These are phyloP conservation scores for Euura lappo DNA, from an alignment of 1,140 invertebrate genomes.

Conservation along the genomic window DNA sequence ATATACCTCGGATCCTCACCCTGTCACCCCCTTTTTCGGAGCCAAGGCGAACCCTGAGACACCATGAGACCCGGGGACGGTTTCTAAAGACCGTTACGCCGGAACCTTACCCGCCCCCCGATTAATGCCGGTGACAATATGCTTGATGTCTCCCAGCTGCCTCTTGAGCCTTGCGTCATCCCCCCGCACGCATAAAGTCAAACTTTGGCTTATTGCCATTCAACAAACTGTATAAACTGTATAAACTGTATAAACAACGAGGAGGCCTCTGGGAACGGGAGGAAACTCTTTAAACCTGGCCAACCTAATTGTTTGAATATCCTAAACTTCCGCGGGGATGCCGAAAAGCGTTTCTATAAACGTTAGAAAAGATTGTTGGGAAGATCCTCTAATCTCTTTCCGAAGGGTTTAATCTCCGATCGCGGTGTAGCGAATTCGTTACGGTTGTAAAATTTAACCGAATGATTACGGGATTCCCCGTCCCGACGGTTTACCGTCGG, in stretches of 20 bases:
- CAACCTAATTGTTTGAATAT: constrained; percentile 8
- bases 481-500: neutral
- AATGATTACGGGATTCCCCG: neutral
- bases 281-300: constrained; percentile 17
- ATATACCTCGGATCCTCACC: neutral
- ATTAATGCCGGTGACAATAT: constrained; percentile 31
- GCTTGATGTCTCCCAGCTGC: constrained; percentile 28
- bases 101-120: constrained; percentile 18
- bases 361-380: constrained; percentile 33
- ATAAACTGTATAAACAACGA: constrained; percentile 31
- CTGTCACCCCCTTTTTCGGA: neutral
- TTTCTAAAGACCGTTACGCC: constrained; percentile 15
- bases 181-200: constrained; percentile 4
- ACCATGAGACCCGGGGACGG: neutral
- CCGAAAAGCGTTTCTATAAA: constrained; percentile 27
- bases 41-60: neutral
- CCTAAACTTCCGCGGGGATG: constrained; percentile 14
- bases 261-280: constrained; percentile 32
- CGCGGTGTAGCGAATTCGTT: constrained; percentile 23
- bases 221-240: constrained; percentile 21
- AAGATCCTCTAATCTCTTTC: constrained; percentile 4
- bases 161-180: constrained; percentile 24
- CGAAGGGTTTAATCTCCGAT: constrained; percentile 3
- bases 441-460: constrained; percentile 18
- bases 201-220: constrained; percentile 23